Conservation (phyloP, 1,140 invertebrate species). For the Ips typographus region DNA sequence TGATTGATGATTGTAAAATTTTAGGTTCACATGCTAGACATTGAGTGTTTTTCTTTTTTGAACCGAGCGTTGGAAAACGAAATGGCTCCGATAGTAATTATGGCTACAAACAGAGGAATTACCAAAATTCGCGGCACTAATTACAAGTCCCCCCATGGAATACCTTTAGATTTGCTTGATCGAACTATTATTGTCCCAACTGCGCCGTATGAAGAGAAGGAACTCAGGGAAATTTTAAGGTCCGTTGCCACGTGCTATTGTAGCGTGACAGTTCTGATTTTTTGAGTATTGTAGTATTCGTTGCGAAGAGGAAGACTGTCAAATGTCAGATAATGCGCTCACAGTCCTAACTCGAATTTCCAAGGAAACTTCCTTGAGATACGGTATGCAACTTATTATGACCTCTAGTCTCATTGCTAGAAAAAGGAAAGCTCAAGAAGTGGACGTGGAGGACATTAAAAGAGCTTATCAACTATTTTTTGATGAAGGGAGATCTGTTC, state of each 20-base stretch:
- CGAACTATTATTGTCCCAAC: constrained; percentile 95
- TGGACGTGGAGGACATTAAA: constrained; percentile 91
- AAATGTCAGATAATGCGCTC: constrained; percentile 90
- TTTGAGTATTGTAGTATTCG: constrained; percentile 52
- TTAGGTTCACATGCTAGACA: constrained; percentile 96
- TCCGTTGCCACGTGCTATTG: constrained; percentile 43
- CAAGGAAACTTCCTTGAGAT: constrained; percentile 89
- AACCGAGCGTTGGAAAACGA: constrained; percentile 96
- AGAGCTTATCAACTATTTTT: constrained; percentile 93
- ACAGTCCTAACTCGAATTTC: constrained; percentile 90
- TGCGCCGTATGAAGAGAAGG: constrained; percentile 82
- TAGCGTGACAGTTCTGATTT: not conserved
- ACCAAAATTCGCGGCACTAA: constrained; percentile 94
- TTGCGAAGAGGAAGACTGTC: constrained; percentile 96
- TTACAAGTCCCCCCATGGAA: constrained; percentile 92
- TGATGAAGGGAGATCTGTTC: constrained; percentile 89
- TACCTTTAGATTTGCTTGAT: constrained; percentile 95
- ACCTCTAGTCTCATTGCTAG: constrained; percentile 87
- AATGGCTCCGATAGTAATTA: constrained; percentile 96
- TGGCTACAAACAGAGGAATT: constrained; percentile 98
- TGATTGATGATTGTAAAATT: constrained; percentile 4
- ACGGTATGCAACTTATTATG: constrained; percentile 98
- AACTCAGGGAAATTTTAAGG: constrained; percentile 89
- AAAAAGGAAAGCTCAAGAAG: constrained; percentile 80
- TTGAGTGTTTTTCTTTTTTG: constrained; percentile 97